These are phyloP conservation scores for Hippocampus barbouri DNA, from an alignment of 2,113 vertebrate species.

Conservation along the genomic window DNA sequence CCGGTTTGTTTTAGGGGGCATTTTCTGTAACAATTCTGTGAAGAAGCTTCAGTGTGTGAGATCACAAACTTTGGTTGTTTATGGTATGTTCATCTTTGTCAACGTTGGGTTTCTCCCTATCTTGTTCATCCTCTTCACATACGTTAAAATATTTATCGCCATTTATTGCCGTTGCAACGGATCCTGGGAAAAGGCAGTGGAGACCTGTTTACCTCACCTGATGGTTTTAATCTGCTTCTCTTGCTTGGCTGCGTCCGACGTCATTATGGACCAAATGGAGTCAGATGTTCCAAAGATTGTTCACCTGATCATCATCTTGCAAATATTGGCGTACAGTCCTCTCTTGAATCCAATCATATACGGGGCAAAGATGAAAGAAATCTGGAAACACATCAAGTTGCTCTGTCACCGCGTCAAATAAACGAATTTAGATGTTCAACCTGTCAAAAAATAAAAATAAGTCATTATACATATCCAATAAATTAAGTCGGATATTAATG, in stretches of 20 bases:
- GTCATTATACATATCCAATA: no score
- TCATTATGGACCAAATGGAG: not conserved
- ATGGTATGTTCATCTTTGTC: not conserved
- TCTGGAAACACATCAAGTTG: not conserved
- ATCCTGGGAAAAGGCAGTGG: not conserved
- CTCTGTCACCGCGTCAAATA: no score
- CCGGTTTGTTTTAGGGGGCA: not conserved
- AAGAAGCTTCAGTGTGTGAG: not conserved
- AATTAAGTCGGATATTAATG: no score
- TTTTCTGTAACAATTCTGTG: not conserved
- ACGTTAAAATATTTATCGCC: not conserved
- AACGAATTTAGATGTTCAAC: no score
- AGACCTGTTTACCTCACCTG: not conserved
- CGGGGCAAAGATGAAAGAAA: not conserved
- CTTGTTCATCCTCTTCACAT: not conserved
- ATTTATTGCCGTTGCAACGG: not conserved
- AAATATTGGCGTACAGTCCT: not conserved
- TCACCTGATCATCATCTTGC: not conserved
- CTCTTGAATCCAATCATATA: not conserved
- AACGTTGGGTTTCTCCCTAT: not conserved
- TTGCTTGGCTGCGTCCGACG: not conserved
- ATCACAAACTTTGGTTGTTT: not conserved
- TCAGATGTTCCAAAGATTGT: not conserved
- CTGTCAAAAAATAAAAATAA: no score
- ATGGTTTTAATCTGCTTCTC: not conserved